Evolutionary conservation across 1,140 invertebrate genomes (phyloP).

Genomic region (Papilio machaon): DNA sequence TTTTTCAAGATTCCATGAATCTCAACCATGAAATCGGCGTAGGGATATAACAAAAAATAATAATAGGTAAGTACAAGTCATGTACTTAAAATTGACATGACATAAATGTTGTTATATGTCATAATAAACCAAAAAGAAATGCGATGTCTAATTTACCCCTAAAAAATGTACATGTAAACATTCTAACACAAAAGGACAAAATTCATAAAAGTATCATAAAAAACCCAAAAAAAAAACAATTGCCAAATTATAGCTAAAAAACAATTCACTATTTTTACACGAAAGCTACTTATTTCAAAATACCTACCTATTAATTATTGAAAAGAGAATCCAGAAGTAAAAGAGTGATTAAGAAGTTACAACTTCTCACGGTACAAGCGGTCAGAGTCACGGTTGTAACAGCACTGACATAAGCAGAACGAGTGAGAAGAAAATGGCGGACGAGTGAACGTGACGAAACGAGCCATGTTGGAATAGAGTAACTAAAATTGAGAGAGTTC

Average conservation of each 20-base stretch:
- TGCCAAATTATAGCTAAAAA: neutral
- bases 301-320: slow-evolving; percentile 60
- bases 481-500: slow-evolving; percentile 53
- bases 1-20: neutral
- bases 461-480: slow-evolving; percentile 61
- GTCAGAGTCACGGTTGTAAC: slow-evolving; percentile 54
- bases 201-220: neutral
- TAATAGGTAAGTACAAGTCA: neutral
- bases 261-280: neutral
- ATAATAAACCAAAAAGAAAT: neutral
- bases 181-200: neutral
- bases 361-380: slow-evolving; percentile 56
- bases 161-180: neutral
- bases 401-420: slow-evolving; percentile 71
- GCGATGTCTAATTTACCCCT: neutral
- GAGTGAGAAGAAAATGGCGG: slow-evolving; percentile 79
- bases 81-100: neutral
- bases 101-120: slow-evolving; percentile 8
- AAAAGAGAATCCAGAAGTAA: slow-evolving; percentile 65
- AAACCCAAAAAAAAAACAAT: neutral
- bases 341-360: slow-evolving; percentile 71
- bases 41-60: neutral
- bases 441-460: slow-evolving; percentile 55
- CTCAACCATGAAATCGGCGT: neutral
- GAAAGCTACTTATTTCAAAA: slow-evolving; percentile 32